These are phyloP conservation scores for Bombus sibiricus DNA, from an alignment of 1,140 invertebrate genomes.

Conservation along the genomic window DNA sequence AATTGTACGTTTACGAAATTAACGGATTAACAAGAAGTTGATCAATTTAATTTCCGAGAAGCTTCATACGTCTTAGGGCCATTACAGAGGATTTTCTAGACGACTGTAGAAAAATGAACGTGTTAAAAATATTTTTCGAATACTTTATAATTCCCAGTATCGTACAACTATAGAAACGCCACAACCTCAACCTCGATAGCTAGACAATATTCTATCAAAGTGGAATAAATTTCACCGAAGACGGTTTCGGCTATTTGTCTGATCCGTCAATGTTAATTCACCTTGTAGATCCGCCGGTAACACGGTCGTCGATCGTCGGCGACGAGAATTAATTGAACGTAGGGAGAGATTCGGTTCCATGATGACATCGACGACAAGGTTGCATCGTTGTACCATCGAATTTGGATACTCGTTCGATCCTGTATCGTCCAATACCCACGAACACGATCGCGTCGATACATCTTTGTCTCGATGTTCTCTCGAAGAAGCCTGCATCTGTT, in stretches of 20 bases:
- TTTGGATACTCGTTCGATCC: background rate
- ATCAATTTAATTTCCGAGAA: too few species aligned
- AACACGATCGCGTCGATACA: too few species aligned
- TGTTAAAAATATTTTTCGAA: background rate
- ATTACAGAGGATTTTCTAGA: too few species aligned
- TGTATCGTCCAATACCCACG: background rate
- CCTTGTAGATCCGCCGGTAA: background rate
- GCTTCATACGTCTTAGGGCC: too few species aligned
- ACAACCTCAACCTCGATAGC: background rate
- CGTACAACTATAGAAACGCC: background rate
- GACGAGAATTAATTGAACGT: constrained; percentile 23
- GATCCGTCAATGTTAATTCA: background rate
- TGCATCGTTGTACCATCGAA: background rate
- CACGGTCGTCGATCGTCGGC: constrained; percentile 16
- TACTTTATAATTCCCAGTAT: too few species aligned
- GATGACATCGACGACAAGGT: background rate
- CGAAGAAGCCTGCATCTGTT: background rate
- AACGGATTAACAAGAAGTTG: too few species aligned
- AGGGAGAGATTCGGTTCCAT: background rate
- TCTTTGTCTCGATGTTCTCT: background rate
- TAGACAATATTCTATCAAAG: background rate
- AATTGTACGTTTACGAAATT: too few species aligned
- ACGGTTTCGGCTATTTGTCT: background rate
- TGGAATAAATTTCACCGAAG: background rate
- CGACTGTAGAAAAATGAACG: too few species aligned